phyloP scores from a whole-genome alignment of 2,113 vertebrate species.

The Irena cyanogastra region DNA sequence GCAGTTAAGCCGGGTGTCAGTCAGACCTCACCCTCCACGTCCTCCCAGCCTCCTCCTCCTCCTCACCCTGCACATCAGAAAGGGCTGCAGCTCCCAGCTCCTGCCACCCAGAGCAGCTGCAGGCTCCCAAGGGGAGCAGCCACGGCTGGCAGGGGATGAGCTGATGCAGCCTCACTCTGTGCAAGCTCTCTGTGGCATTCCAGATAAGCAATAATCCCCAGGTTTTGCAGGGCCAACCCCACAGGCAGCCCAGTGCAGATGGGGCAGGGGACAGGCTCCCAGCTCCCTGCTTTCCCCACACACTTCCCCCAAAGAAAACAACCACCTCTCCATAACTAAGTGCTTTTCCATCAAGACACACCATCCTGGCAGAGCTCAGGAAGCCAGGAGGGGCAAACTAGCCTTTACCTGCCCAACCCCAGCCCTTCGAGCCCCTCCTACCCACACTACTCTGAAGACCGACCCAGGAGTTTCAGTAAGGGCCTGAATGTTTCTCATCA shows the following conservation, averaged over 20 bases:
- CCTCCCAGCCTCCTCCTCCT: neutral
- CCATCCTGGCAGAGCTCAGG: neutral
- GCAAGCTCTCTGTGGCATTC: neutral
- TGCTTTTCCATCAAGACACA: neutral
- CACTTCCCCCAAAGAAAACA: neutral
- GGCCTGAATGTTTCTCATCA: neutral
- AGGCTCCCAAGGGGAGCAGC: neutral
- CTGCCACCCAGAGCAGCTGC: neutral
- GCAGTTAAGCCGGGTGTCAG: neutral
- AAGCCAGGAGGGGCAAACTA: neutral
- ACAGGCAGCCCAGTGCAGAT: accelerated
- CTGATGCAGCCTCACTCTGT: neutral
- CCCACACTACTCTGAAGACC: neutral
- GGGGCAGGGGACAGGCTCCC: neutral
- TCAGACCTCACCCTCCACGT: neutral
- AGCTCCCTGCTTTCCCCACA: neutral
- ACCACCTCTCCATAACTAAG: neutral
- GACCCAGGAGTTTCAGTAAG: neutral
- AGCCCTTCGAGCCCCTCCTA: neutral
- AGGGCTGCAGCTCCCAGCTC: too few species aligned
- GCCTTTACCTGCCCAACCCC: neutral
- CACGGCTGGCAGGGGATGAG: accelerated
- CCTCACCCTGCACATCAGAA: too few species aligned
- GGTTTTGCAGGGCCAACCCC: neutral
- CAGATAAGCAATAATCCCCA: neutral